These are phyloP conservation scores for Microcebus jonahi DNA, from an alignment of 2,113 vertebrate genomes.

Conservation along the genomic window DNA sequence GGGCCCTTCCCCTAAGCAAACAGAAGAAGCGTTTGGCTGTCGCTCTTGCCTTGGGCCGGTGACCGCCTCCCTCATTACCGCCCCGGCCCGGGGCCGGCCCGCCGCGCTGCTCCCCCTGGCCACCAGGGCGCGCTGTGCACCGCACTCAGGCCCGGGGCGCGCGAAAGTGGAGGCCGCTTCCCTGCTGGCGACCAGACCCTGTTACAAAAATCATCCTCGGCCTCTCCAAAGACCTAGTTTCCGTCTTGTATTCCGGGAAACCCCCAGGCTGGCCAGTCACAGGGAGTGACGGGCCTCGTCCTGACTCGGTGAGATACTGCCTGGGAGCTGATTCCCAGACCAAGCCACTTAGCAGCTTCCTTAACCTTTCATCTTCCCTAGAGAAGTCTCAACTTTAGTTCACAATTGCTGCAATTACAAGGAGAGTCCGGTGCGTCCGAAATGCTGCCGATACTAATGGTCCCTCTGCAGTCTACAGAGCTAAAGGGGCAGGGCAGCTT, in stretches of 20 bases:
- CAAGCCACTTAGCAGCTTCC: background rate
- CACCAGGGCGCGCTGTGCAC: slow-evolving; percentile 30
- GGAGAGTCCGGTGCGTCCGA: background rate
- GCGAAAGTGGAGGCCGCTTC: background rate
- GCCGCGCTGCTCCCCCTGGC: background rate
- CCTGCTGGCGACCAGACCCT: accelerated
- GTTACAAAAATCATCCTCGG: background rate
- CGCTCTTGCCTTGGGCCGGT: background rate
- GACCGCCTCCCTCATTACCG: background rate
- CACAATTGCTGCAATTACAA: background rate
- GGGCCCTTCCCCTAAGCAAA: background rate
- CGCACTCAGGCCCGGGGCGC: background rate
- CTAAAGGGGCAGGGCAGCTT: too few species aligned
- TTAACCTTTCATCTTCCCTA: background rate
- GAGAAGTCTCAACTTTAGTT: background rate
- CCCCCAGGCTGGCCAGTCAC: background rate
- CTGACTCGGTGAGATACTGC: background rate
- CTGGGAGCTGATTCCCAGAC: background rate
- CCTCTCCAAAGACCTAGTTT: background rate
- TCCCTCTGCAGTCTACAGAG: background rate
- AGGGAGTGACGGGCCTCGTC: background rate
- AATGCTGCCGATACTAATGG: background rate
- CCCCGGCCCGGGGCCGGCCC: background rate
- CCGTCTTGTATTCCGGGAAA: background rate
- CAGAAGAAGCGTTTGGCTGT: background rate